A percentile compares a stretch with the other conserved stretches of the same genome.
Evolutionary conservation across 2,113 vertebrate species (phyloP).

Genomic region (Clarias macrocephalus): DNA sequence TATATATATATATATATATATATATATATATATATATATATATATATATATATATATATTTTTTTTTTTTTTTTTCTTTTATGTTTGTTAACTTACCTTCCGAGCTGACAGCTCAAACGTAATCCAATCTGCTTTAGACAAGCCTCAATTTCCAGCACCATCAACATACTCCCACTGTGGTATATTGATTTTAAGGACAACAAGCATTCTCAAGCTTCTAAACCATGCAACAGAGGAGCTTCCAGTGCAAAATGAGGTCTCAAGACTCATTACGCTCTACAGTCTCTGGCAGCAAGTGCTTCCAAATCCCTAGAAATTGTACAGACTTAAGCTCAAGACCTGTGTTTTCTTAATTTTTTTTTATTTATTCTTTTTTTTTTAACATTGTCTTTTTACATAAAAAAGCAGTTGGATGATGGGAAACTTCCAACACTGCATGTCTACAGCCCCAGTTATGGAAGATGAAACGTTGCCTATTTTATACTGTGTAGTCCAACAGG

Average conservation of each 20-base stretch:
- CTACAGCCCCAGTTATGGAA: background rate
- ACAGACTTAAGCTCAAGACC: background rate
- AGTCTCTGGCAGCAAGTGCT: background rate
- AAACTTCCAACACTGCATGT: background rate
- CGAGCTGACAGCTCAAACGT: background rate
- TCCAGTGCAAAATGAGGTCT: background rate
- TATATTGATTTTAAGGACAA: conserved; percentile 5
- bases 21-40: no score
- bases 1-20: background rate
- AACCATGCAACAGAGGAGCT: background rate
- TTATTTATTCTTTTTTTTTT: no score
- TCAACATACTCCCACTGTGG: background rate
- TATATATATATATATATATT: no score
- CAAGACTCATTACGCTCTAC: background rate
- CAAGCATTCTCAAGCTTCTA: background rate
- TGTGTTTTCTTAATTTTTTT: background rate
- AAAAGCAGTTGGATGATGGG: background rate
- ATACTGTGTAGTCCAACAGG: background rate
- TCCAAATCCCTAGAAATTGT: background rate
- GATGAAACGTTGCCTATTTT: background rate
- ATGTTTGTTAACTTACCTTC: background rate
- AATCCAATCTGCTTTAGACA: background rate
- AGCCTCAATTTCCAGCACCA: background rate
- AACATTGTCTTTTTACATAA: background rate
- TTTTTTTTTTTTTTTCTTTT: background rate